Base-by-base conservation (phyloP, 2,113 vertebrate species). In the Gadus chalcogrammus region DNA sequence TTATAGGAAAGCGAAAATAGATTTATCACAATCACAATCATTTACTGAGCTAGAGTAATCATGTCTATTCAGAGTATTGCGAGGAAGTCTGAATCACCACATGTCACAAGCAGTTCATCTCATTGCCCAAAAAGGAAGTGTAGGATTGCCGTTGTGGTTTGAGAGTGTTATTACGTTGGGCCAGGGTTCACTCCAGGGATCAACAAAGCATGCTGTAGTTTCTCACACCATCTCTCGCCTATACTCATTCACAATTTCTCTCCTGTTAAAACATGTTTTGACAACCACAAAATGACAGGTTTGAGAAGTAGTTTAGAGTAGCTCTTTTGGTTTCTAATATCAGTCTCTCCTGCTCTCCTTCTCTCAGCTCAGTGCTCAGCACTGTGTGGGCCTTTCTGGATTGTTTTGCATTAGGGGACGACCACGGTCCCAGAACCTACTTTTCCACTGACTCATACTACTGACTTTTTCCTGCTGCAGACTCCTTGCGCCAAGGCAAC, bases 21-120 rank as follows among this genome's bases (percentile, higher is more conserved):
- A 48, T 48, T 48, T 48, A 35, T 35, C 31, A 4, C 31, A 35
- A 48, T 48, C 42, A 48, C 12, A 48, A 48, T 48, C 42, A 48
- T 12, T 48, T 48, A 48, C 12, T 48, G 42, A 48, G 12, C 2
- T 48, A 48, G 42, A 48, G 8, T 48, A 48, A 83, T 92, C 1
- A 90, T 87, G 62, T 94, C 91, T 0, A 90, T 92, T 75, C 93
- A 92, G 2, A 81, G 94, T 66, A 92, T 92, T 0, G 88, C 89
- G 71, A 12, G 24, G 15, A 52, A 20, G 6, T 27, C 24, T 6
- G 6, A 22, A 8, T 64, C 11, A 62, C 55, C 53, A 18, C 13
- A 24, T 35, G 22, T 35, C n/a, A 18, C 20, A 52, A 12, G 20
- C 17, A 48, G 5, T 48, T 48, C 8, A 17, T 58, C 55, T 58